A percentile compares a stretch with the other conserved stretches of the same genome.
Conservation (phyloP, 2,888 invertebrate species). For the Polia nebulosa region DNA sequence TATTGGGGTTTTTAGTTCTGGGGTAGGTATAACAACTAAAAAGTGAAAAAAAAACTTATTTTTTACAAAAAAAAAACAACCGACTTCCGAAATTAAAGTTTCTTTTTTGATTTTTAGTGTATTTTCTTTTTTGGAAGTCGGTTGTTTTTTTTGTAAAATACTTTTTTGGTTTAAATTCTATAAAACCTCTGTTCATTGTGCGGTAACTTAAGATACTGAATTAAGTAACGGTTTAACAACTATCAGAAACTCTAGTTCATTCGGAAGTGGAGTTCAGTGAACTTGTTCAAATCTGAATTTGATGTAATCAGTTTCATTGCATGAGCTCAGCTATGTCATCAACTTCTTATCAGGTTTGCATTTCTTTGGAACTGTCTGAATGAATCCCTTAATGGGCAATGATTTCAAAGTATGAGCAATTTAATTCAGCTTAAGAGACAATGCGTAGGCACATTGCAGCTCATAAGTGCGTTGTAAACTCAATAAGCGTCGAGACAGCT, state of each 20-base stretch:
- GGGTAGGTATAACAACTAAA: too few species aligned
- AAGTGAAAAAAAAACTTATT: too few species aligned
- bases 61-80: too few species aligned
- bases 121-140: too few species aligned
- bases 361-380: conserved; percentile 62
- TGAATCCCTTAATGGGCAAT: conserved; percentile 77
- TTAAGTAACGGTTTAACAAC: background rate
- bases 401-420: conserved; percentile 86
- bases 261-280: background rate
- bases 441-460: conserved; percentile 87
- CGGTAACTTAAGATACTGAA: background rate
- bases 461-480: conserved; percentile 89
- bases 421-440: conserved; percentile 88
- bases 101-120: too few species aligned
- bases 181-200: conserved; percentile 8
- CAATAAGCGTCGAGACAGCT: conserved; percentile 87
- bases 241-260: background rate
- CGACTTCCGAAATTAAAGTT: too few species aligned
- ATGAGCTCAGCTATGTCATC: conserved; percentile 21
- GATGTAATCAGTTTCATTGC: conserved; percentile 10
- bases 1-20: too few species aligned
- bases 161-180: conserved; percentile 22
- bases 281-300: background rate
- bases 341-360: conserved; percentile 41
- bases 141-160: too few species aligned